These are phyloP conservation scores for Lepus americanus DNA, from an alignment of 2,113 vertebrate genomes.

Conservation along the genomic window DNA sequence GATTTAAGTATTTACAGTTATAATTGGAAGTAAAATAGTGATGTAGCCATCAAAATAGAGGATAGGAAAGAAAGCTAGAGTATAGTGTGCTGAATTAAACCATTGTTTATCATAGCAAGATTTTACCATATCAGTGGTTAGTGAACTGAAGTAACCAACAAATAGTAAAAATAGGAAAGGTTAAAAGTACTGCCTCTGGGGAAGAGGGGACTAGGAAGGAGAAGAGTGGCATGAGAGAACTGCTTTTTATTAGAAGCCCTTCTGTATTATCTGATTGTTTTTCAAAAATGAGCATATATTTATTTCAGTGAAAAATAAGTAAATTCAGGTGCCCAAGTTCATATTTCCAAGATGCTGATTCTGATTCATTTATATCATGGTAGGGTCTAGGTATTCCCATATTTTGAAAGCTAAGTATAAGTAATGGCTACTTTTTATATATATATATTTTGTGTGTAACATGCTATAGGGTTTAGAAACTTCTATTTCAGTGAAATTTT, in stretches of 20 bases:
- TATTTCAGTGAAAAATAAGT: conserved; percentile 51
- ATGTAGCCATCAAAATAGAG: background rate
- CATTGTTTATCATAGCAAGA: background rate
- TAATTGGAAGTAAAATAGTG: conserved; percentile 55
- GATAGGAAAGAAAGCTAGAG: background rate
- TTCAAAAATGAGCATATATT: background rate
- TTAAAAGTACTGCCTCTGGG: conserved; percentile 39
- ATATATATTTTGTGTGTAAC: conserved; percentile 23
- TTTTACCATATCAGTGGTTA: background rate
- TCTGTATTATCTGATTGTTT: conserved; percentile 30
- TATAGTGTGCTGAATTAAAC: conserved; percentile 10
- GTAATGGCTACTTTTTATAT: background rate
- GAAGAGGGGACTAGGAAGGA: background rate
- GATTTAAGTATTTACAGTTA: conserved; percentile 38
- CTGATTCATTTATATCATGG: conserved; percentile 35
- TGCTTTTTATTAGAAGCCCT: conserved; percentile 58
- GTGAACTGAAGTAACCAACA: background rate
- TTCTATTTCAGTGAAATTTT: conserved; percentile 41
- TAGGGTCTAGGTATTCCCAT: background rate
- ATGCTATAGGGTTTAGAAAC: conserved; percentile 16
- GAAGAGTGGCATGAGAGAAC: background rate
- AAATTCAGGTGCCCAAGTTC: conserved; percentile 2
- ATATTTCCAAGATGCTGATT: background rate
- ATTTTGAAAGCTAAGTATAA: conserved; percentile 58
- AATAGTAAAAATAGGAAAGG: conserved; percentile 34